phyloP scores from a whole-genome alignment of 2,113 vertebrate genomes.

The Pseudorhombus dupliciocellatus region DNA sequence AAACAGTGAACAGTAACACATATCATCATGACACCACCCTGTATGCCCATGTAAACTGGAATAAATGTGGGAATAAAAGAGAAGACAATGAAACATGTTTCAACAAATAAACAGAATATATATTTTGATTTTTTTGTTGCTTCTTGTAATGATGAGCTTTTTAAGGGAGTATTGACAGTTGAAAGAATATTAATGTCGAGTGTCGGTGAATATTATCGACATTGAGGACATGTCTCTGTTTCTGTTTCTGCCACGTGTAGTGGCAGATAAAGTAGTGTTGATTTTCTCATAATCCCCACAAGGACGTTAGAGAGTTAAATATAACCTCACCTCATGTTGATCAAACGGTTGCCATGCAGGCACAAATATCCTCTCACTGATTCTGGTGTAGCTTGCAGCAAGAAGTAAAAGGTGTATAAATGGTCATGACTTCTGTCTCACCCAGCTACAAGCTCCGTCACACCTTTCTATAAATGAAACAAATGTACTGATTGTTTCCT shows the following conservation, averaged over 20 bases:
- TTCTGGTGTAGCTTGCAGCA: too few relatives aligned
- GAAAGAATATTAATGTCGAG: neutral
- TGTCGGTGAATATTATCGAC: neutral
- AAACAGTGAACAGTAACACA: constrained; percentile 6
- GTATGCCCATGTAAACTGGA: neutral
- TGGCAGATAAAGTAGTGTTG: neutral
- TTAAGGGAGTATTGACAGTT: neutral
- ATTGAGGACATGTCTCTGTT: neutral
- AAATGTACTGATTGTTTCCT: neutral
- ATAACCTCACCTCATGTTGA: neutral
- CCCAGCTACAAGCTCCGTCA: neutral
- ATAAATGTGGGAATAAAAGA: neutral
- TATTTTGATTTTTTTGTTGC: neutral
- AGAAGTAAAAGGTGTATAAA: too few relatives aligned
- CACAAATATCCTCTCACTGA: too few relatives aligned
- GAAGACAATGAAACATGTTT: neutral
- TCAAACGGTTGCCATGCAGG: neutral
- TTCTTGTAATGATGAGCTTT: neutral
- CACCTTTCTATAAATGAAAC: neutral
- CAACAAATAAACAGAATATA: neutral
- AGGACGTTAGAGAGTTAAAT: neutral
- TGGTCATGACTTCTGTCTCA: neutral
- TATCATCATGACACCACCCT: constrained; percentile 1
- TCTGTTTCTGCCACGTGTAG: neutral
- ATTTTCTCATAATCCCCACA: neutral